Base-by-base conservation (phyloP, 2,113 vertebrate species). In the Menidia beryllina region DNA sequence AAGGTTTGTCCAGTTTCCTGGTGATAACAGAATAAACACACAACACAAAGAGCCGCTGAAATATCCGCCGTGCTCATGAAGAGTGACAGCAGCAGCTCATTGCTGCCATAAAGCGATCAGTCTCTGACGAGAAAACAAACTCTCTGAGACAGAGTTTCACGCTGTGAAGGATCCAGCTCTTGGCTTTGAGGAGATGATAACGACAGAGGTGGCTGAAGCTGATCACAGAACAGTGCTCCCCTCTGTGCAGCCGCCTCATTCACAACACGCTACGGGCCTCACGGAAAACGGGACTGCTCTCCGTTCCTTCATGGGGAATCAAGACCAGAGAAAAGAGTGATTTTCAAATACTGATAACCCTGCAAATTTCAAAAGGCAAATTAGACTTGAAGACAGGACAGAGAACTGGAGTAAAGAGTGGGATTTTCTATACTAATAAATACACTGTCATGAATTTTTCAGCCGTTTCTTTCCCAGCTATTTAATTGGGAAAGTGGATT, bases 141-240 rank as follows among this genome's bases (percentile, higher is more conserved):
- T 27, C 25, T 62, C n/a, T 43, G 65, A 34, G 54, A 75, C 69
- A 53, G 61, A 70, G 69, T 45, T 57, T 51, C 50, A 43, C 50
- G 43, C 45, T 59, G 56, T 63, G 72, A 51, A 62, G 64, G 57
- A 66, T 57, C 66, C 56, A 20, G 24, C 65, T 66, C 68, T 65
- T 34, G 41, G 56, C 82, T 77, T 65, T 13, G 52, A 49, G 60
- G 36, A 59, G 34, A 59, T 17, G 52, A 69, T 70, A 75, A 76
- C 69, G 69, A 76, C 66, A 76, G 71, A 52, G 41, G 79, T 50
- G 65, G 53, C 75, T 27, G 3, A 62, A 47, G 71, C 53, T 73
- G 61, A 88, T 88, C 75, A 74, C 64, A 83, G 43, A 77, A 64
- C 77, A 77, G 69, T n/a, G 66, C 71, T 62, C 78, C 72, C 43